Evolutionary conservation across 2,888 invertebrate species (phyloP).

Genomic region (Dione juno): DNA sequence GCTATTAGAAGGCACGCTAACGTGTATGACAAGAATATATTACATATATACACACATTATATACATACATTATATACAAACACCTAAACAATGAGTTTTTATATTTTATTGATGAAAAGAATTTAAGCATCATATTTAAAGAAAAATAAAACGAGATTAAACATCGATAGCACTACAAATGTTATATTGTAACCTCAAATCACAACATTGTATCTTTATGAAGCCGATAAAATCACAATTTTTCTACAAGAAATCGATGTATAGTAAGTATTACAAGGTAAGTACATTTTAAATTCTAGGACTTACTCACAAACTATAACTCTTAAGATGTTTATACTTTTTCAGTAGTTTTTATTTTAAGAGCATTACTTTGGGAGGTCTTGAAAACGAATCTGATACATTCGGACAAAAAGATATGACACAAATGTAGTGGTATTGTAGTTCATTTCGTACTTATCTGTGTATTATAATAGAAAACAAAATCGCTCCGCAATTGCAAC

Average conservation of each 20-base stretch:
- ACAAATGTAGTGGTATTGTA: too few species aligned
- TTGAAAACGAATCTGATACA: background rate
- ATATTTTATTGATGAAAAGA: background rate
- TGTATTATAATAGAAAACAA: too few species aligned
- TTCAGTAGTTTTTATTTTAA: background rate
- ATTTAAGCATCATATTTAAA: background rate
- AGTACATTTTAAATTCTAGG: constrained; percentile 23
- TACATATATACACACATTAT: too few species aligned
- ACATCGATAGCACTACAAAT: constrained; percentile 15
- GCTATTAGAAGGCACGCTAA: constrained; percentile 3
- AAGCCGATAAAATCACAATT: constrained; percentile 25
- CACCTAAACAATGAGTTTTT: background rate
- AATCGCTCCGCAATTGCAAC: too few species aligned
- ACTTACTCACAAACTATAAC: constrained; percentile 6
- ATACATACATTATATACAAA: background rate
- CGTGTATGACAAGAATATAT: constrained; percentile 2
- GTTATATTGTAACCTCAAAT: constrained; percentile 26
- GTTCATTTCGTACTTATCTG: background rate
- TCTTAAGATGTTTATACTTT: background rate
- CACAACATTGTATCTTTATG: constrained; percentile 32
- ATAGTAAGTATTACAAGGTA: constrained; percentile 14
- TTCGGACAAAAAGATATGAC: background rate
- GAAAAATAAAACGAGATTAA: background rate
- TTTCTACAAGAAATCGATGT: background rate
- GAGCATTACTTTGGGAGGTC: background rate